Base-by-base conservation (phyloP, 2,113 vertebrate genomes). In the Malurus alboscapulatus region DNA sequence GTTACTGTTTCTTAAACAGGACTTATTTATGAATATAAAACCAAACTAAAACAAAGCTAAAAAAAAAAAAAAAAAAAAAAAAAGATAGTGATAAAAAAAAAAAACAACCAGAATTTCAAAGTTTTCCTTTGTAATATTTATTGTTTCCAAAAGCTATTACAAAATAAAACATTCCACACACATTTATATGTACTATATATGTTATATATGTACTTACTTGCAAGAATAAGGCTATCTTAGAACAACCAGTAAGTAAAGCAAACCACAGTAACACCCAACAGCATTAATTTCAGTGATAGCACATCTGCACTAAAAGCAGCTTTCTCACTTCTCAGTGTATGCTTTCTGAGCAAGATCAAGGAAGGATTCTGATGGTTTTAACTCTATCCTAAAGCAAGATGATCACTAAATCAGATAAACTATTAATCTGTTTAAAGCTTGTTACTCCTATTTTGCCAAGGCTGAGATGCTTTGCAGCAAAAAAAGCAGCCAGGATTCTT, bases 351-450 rank as follows among this genome's bases (percentile, higher is more conserved):
- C 51, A 93, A 95, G 82, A 93, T 85, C 83, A 95, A 94, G 92
- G 73, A 88, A 84, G 57, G 22, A 90, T 92, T 95, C 87, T 68
- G 83, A 68, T 65, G 76, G 87, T 51, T 92, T 92, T 77, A 89
- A 83, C 80, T 90, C 67, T 87, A 10, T 88, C 93, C 90, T 95
- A 92, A 83, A 96, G 96, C 74, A 96, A 96, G 84, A 96, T 85
- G 87, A 96, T 93, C 92, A 90, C 74, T 87, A 91, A 96, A 88
- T 94, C 76, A 92, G 95, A 95, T 92, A 94, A 97, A 95, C 88
- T 83, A 88, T 94, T 95, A 96, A 96, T 96, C 93, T 95, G 63
- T 94, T 94, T 91, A 95, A 96, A 96, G 85, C 82, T 85, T 94
- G 73, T 92, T 81, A 65, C 77, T 92, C 40, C 51, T 96, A 44